Evolutionary conservation across 2,113 vertebrate species (phyloP).

Genomic region (Dipodomys ordii): DNA sequence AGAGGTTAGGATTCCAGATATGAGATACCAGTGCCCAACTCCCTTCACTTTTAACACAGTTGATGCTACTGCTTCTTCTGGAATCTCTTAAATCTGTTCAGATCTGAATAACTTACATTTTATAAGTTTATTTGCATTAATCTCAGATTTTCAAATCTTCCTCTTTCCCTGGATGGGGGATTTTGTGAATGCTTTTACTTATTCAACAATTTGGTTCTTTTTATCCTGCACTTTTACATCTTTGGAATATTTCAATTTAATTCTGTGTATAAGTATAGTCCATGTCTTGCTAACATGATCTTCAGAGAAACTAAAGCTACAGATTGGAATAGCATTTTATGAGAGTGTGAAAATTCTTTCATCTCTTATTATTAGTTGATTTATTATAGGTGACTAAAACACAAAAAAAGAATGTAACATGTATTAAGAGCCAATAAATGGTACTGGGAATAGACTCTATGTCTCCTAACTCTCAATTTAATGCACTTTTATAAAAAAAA

Average conservation of each 20-base stretch:
- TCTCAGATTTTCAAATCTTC: neutral
- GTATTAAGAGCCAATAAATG: conserved; percentile 18
- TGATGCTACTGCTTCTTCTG: neutral
- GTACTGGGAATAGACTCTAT: neutral
- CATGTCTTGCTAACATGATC: neutral
- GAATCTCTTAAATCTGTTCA: neutral
- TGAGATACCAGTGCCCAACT: too few species aligned
- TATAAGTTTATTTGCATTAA: neutral
- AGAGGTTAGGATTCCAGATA: too few species aligned
- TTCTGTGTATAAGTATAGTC: neutral
- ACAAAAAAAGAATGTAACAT: neutral
- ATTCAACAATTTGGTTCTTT: neutral
- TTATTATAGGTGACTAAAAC: neutral
- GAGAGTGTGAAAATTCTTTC: neutral
- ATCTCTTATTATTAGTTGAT: neutral
- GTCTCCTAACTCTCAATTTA: neutral
- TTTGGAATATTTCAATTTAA: neutral
- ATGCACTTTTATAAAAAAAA: conserved; percentile 20
- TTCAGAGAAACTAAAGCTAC: neutral
- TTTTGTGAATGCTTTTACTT: neutral
- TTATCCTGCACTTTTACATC: neutral
- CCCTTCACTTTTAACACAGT: neutral
- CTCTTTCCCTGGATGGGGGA: neutral
- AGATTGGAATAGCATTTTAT: neutral
- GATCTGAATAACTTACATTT: neutral